Conservation (phyloP, 2,113 vertebrate species). For the Oreochromis aureus region DNA sequence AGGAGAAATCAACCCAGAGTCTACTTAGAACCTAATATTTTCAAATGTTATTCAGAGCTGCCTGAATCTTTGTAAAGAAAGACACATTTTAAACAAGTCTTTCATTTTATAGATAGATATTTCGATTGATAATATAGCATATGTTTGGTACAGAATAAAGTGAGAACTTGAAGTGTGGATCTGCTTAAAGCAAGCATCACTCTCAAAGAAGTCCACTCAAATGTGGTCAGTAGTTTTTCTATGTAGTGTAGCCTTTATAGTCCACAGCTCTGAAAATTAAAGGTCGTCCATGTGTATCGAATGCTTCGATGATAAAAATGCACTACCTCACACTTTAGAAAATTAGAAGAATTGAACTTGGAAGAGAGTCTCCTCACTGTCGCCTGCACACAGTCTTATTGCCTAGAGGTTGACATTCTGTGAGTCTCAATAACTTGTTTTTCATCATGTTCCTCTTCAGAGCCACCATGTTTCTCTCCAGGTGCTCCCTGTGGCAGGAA, state of each 20-base stretch:
- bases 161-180: neutral
- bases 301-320: neutral
- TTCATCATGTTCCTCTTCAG: conserved; percentile 29
- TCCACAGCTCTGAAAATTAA: neutral
- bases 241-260: neutral
- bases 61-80: neutral
- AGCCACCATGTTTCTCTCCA: conserved; percentile 19
- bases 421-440: conserved; percentile 23
- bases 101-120: neutral
- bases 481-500: conserved; percentile 28
- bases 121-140: neutral
- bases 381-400: neutral
- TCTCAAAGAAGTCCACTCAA: neutral
- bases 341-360: neutral
- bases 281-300: neutral
- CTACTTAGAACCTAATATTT: neutral
- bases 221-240: neutral
- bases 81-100: neutral
- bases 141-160: neutral
- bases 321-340: neutral
- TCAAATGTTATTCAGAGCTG: neutral
- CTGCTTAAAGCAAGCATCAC: neutral
- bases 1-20: neutral
- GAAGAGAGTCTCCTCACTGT: neutral
- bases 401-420: neutral